Base-by-base conservation (phyloP, 2,113 vertebrate species). In the Gymnorhina tibicen region DNA sequence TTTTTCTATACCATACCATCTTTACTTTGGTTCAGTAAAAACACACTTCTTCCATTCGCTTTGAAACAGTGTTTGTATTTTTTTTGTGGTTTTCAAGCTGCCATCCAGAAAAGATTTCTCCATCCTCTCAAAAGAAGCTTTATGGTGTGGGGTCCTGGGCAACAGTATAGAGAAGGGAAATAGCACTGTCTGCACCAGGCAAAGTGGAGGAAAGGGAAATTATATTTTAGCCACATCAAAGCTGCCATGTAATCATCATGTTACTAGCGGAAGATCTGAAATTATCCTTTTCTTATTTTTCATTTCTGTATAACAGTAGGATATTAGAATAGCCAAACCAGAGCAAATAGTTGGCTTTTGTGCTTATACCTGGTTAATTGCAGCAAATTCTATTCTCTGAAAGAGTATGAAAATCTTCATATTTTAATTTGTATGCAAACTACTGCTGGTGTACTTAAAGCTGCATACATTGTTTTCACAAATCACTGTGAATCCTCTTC, bases 211-310 rank as follows among this genome's bases (percentile, higher is more conserved):
- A 90, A 52, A 86, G 24, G 79, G 84, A 80, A 78, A 88, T 17
- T 52, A 2, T 59, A 16, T 86, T 93, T 90, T 84, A 91, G 50
- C 55, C 76, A 81, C 83, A 68, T 96, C 82, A 93, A 80, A 95
- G 76, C 68, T 89, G 52, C 63, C 60, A 33, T 72, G 8, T 49
- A 86, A 83, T 80, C 33, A 44, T 77, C 35, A 47, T 35, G 19
- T 50, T 90, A 47, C 46, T 74, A 58, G n/a, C 1, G 2, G 64
- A 84, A 84, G 55, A 74, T 70, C 17, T 78, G 72, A 94, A 93
- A 72, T 93, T 8, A 73, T 67, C 8, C 19, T 88, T 85, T 69
- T 58, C 79, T 83, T 55, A 35, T 62, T 86, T 91, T 92, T 67
- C 23, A 47, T 52, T 73, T 91, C 44, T 52, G 6, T 70, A 17